Base-by-base conservation (phyloP, 2,797 vertebrate genomes). In the Esox lucius region DNA sequence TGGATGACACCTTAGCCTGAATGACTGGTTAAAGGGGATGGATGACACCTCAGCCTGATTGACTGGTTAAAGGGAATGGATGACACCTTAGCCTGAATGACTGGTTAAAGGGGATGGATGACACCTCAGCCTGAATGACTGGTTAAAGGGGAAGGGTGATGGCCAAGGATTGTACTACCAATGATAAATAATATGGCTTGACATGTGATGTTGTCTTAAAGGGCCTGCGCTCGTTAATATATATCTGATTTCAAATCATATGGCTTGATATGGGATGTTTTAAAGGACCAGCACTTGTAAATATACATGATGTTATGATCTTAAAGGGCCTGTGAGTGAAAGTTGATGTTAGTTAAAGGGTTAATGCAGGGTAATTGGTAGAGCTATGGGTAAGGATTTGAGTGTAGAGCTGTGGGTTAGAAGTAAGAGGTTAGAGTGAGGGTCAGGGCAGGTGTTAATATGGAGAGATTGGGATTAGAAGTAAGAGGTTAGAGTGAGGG, bases 311-410 rank as follows among this genome's bases (percentile, higher is more conserved):
- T 35, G 33, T 35, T 35, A 35, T 65, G 69, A 78, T 87, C 79
- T 92, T 92, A 92, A 92, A 92, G 91, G 90, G 90, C 81, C 88
- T 90, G 88, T 90, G 88, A 87, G 85, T 90, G 66, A 39, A 11
- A 7, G 22, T 61, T 2, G 8, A 26, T 61, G 56, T 26, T 22
- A 22, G 56, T 61, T 22, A 22, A 24, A 11, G 56, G 11, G 49
- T 51, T 12, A 12, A 17, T 51, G 49, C 56, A 51, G 56, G 22
- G 59, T 62, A 11, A 12, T 12, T 26, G 22, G 33, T 2, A 35
- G 33, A 2, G 33, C 33, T 35, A 2, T 13, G 48, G 48, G 15
- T 51, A 2, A 13, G 16, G n/a, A n/a, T n/a, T n/a, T n/a, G 33
- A 35, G 5, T 35, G 33, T 35, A 35, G 33, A 2, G 33, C 33